Conservation (phyloP, 2,888 invertebrate species). For the Ophion obscuratus region DNA sequence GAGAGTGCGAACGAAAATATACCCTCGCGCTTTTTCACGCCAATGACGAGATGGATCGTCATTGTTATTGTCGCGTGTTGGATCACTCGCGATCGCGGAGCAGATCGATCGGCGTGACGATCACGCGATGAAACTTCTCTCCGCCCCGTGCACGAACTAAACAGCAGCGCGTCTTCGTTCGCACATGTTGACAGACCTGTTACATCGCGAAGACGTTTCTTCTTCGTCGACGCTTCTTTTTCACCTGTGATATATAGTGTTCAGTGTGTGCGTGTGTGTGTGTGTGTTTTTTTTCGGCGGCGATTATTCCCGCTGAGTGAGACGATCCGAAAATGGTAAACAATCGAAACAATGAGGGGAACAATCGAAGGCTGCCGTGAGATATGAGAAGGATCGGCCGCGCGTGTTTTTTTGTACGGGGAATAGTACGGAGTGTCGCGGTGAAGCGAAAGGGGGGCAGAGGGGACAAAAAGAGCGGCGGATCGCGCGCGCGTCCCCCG, state of each 20-base stretch:
- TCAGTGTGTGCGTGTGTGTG: not conserved
- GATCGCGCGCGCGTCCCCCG: conserved; percentile 18
- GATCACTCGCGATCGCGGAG: conserved; percentile 35
- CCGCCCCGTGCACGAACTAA: not conserved
- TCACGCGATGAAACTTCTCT: conserved; percentile 57
- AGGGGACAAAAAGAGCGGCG: conserved; percentile 11
- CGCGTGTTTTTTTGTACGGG: not conserved
- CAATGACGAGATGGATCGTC: conserved; percentile 36
- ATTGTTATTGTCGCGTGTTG: conserved; percentile 17
- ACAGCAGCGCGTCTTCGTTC: not conserved
- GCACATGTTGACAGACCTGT: not conserved
- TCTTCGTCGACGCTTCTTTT: not conserved
- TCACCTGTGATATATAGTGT: not conserved
- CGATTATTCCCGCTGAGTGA: not conserved
- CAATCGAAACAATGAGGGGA: conserved; percentile 53
- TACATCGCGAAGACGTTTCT: not conserved
- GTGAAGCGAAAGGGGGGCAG: not conserved
- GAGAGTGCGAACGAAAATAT: not conserved
- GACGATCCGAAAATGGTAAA: conserved; percentile 41
- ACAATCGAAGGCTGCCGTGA: conserved; percentile 35
- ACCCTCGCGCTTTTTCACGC: not conserved
- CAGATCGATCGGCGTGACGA: conserved; percentile 46
- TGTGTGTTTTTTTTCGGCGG: not conserved
- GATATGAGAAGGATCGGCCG: conserved; percentile 46
- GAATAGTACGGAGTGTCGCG: conserved; percentile 27